Percentiles rank a stretch among this genome's conserved stretches.
Evolutionary conservation across 2,888 invertebrate genomes (phyloP).

Genomic region (Drosophila anceps): DNA sequence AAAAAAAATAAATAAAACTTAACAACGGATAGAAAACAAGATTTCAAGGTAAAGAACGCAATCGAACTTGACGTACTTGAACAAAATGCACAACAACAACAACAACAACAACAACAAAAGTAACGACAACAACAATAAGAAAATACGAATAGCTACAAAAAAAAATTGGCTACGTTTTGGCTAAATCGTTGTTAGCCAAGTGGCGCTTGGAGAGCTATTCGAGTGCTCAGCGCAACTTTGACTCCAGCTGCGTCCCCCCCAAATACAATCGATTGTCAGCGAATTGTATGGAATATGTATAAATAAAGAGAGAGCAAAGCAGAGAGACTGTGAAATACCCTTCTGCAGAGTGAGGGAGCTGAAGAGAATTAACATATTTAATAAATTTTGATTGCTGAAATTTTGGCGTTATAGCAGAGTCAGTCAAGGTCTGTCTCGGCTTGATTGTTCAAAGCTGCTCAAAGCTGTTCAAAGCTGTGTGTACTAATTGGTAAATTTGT

Average conservation of each 20-base stretch:
- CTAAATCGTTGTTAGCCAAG: slow-evolving; percentile 48
- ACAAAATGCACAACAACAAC: slow-evolving; percentile 74
- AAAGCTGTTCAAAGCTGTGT: too few relatives aligned
- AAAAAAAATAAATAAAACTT: slow-evolving; percentile 53
- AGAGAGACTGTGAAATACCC: not conserved
- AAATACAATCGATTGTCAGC: slow-evolving; percentile 6
- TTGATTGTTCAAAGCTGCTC: too few relatives aligned
- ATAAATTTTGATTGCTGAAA: not conserved
- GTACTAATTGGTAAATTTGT: too few relatives aligned
- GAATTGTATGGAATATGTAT: not conserved
- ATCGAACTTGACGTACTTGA: slow-evolving; percentile 82
- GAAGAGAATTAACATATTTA: not conserved
- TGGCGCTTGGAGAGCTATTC: slow-evolving; percentile 49
- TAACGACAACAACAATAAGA: slow-evolving; percentile 22
- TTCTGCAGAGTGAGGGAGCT: not conserved
- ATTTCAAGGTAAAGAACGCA: slow-evolving; percentile 82
- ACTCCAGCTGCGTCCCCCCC: slow-evolving; percentile 13
- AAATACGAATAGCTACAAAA: slow-evolving; percentile 39
- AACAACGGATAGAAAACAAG: slow-evolving; percentile 81
- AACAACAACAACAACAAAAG: slow-evolving; percentile 29
- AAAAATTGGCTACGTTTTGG: slow-evolving; percentile 74
- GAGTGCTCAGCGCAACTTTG: slow-evolving; percentile 30
- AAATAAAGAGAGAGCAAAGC: not conserved
- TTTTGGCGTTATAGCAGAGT: too few relatives aligned
- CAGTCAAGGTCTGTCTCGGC: too few relatives aligned